A percentile compares a stretch with the other conserved stretches of the same genome.
phyloP scores from a whole-genome alignment of 2,888 invertebrate species.

The Latheticus oryzae region DNA sequence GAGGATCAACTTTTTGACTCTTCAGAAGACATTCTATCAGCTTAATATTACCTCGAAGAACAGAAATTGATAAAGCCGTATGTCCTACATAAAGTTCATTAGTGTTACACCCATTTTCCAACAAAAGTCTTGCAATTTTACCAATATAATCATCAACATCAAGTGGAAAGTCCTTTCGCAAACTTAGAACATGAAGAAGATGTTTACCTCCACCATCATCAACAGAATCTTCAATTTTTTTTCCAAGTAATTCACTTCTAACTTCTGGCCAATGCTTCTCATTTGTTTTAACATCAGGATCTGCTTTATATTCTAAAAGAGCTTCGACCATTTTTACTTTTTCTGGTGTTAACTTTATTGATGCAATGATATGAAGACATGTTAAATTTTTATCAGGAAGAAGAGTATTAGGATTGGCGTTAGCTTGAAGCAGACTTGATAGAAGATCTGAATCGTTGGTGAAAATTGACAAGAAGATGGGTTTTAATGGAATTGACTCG shows the following conservation, averaged over 20 bases:
- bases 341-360: slow-evolving; percentile 48
- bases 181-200: slow-evolving; percentile 59
- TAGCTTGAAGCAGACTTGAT: slow-evolving; percentile 49
- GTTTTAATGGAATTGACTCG: slow-evolving; percentile 58
- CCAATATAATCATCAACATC: slow-evolving; percentile 50
- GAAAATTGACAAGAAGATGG: slow-evolving; percentile 58
- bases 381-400: slow-evolving; percentile 54
- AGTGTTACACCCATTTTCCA: slow-evolving; percentile 46
- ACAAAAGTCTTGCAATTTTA: slow-evolving; percentile 49
- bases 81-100: slow-evolving; percentile 60
- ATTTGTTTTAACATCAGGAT: slow-evolving; percentile 56
- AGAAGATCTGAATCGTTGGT: slow-evolving; percentile 55
- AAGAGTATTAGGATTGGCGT: slow-evolving; percentile 53
- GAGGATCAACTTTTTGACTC: slow-evolving; percentile 53
- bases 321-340: slow-evolving; percentile 50
- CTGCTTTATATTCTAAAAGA: slow-evolving; percentile 52
- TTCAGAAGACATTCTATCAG: slow-evolving; percentile 54
- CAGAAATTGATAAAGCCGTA: slow-evolving; percentile 59
- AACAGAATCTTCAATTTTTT: slow-evolving; percentile 35
- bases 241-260: slow-evolving; percentile 47
- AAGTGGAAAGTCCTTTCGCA: slow-evolving; percentile 57
- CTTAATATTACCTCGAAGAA: slow-evolving; percentile 57
- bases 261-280: slow-evolving; percentile 56
- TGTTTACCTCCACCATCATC: slow-evolving; percentile 57
- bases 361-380: slow-evolving; percentile 57